phyloP scores from a whole-genome alignment of 2,888 invertebrate species.

The Liodrosophila aerea region DNA sequence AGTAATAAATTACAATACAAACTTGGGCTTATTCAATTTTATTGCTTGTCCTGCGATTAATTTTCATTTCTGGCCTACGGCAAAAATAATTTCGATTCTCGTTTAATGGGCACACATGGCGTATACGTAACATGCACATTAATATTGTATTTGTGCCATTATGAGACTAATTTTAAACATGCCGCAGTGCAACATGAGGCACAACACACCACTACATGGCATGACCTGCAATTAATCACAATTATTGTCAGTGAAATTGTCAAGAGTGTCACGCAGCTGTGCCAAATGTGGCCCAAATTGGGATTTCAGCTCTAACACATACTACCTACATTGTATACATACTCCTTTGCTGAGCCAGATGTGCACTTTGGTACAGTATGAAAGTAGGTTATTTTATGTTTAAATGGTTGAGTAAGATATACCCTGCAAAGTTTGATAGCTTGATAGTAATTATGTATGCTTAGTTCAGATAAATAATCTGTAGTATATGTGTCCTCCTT shows the following conservation, averaged over 20 bases:
- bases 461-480: too few relatives aligned
- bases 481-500: too few relatives aligned
- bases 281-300: slow-evolving; percentile 20
- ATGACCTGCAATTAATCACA: slow-evolving; percentile 66
- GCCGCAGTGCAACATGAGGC: slow-evolving; percentile 15
- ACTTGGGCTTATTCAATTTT: slow-evolving; percentile 12
- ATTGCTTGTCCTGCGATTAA: slow-evolving; percentile 5
- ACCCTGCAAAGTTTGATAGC: too few relatives aligned
- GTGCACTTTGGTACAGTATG: too few relatives aligned
- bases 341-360: too few relatives aligned
- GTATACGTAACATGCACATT: slow-evolving; percentile 29
- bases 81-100: slow-evolving; percentile 5
- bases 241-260: slow-evolving; percentile 53
- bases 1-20: slow-evolving; percentile 35
- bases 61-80: slow-evolving; percentile 12
- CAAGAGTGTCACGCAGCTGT: neutral
- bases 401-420: too few relatives aligned
- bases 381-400: too few relatives aligned
- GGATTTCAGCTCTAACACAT: slow-evolving; percentile 4
- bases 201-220: slow-evolving; percentile 11
- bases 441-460: too few relatives aligned
- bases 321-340: too few relatives aligned
- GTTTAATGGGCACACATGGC: slow-evolving; percentile 5
- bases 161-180: too few relatives aligned
- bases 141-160: slow-evolving; percentile 31